These are phyloP conservation scores for Agrotis segetum DNA, from an alignment of 2,888 invertebrate species.

Conservation along the genomic window DNA sequence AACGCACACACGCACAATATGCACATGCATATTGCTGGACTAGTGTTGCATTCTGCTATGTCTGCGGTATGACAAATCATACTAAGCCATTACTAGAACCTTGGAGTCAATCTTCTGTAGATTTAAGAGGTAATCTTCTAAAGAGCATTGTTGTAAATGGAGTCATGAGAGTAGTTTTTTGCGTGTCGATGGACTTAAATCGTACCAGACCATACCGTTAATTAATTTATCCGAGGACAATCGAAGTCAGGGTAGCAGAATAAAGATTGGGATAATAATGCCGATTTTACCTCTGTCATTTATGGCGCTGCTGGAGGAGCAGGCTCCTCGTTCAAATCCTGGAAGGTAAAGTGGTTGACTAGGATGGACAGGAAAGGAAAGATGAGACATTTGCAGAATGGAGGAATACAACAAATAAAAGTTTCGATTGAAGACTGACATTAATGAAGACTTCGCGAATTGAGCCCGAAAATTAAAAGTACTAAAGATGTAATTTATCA, in stretches of 20 bases:
- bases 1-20: slow-evolving; percentile 44
- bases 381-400: too few relatives aligned
- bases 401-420: not conserved
- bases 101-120: not conserved
- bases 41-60: slow-evolving; percentile 24
- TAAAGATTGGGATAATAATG: too few relatives aligned
- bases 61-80: slow-evolving; percentile 17
- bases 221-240: too few relatives aligned
- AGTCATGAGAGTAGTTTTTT: not conserved
- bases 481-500: slow-evolving; percentile 18
- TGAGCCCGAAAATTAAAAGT: slow-evolving; percentile 11
- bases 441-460: slow-evolving; percentile 9
- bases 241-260: too few relatives aligned
- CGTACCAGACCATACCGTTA: too few relatives aligned
- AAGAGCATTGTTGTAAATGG: not conserved
- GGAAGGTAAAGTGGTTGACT: too few relatives aligned
- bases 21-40: slow-evolving; percentile 30
- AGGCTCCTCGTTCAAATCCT: too few relatives aligned
- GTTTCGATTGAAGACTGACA: slow-evolving; percentile 11
- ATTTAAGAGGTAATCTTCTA: too few relatives aligned
- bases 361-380: too few relatives aligned
- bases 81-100: not conserved
- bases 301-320: too few relatives aligned
- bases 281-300: too few relatives aligned
- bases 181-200: too few relatives aligned